phyloP scores from a whole-genome alignment of 2,113 vertebrate genomes.

The Nycticebus coucang region DNA sequence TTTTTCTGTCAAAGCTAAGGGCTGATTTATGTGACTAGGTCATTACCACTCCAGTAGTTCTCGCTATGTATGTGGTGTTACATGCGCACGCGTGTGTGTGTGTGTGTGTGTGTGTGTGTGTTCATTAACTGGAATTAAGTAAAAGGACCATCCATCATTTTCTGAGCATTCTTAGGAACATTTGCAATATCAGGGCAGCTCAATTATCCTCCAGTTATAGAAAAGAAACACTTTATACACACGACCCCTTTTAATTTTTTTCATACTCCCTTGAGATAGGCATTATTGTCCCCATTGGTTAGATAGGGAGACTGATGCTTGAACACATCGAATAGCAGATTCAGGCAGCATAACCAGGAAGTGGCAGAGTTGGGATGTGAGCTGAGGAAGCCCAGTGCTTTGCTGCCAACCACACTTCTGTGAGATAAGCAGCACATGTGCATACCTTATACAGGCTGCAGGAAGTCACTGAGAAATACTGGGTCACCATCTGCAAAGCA shows the following conservation, averaged over 20 bases:
- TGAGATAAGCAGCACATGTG: not conserved
- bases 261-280: not conserved
- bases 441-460: not conserved
- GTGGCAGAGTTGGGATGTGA: not conserved
- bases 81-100: not conserved
- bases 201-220: not conserved
- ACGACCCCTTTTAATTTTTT: not conserved
- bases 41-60: not conserved
- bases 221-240: not conserved
- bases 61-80: not conserved
- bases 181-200: not conserved
- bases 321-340: not conserved
- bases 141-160: not conserved
- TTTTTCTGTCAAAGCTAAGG: not conserved
- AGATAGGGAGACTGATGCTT: not conserved
- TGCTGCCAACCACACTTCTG: not conserved
- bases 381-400: not conserved
- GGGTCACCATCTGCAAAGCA: not conserved
- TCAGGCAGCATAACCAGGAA: not conserved
- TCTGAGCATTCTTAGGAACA: not conserved
- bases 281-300: not conserved
- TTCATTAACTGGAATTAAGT: not conserved
- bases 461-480: not conserved
- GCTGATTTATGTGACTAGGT: not conserved
- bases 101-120: not conserved